Evolutionary conservation across 2,797 vertebrate species (phyloP).

Genomic region (Morus bassanus): DNA sequence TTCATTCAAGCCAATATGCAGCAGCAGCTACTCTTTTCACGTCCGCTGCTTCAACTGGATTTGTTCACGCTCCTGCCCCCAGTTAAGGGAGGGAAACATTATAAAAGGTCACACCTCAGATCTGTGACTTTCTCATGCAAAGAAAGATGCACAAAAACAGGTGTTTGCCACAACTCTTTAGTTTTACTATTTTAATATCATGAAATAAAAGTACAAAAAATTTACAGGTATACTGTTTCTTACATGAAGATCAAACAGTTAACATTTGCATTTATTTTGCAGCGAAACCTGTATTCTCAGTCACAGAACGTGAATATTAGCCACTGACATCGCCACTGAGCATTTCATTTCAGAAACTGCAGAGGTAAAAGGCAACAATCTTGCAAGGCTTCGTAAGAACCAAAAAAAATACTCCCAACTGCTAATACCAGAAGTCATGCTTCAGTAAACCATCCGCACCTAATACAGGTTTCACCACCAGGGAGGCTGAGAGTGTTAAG

Average conservation of each 20-base stretch:
- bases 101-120: background rate
- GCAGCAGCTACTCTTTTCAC: background rate
- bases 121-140: background rate
- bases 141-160: conserved; percentile 34
- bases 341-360: conserved; percentile 39
- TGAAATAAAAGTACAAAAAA: conserved; percentile 79
- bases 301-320: conserved; percentile 54
- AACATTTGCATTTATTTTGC: conserved; percentile 55
- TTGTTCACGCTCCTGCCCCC: background rate
- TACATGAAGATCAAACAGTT: conserved; percentile 63
- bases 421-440: background rate
- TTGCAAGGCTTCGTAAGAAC: conserved; percentile 14
- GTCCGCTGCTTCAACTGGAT: background rate
- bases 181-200: conserved; percentile 75
- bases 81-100: background rate
- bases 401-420: background rate
- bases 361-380: conserved; percentile 62
- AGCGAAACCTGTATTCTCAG: conserved; percentile 58
- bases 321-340: conserved; percentile 54
- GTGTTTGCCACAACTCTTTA: conserved; percentile 58
- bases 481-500: conserved; percentile 37
- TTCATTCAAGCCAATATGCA: background rate
- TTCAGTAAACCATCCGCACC: background rate
- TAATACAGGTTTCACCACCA: background rate
- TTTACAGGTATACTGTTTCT: conserved; percentile 72